Conservation (phyloP, 2,888 invertebrate genomes). For the Thera obeliscata region DNA sequence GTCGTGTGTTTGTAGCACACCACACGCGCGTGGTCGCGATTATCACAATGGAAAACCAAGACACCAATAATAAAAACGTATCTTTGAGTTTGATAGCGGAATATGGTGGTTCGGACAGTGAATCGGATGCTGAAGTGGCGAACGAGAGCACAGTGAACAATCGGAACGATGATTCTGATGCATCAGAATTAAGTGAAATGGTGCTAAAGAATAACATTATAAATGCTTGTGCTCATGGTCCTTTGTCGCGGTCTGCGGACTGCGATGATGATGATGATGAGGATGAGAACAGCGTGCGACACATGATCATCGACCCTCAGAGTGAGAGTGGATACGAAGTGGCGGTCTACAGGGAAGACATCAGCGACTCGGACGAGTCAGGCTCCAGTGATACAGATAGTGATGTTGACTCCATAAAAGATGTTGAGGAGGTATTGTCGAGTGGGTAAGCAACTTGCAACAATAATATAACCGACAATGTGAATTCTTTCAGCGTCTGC, state of each 20-base stretch:
- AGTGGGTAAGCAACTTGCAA: conserved; percentile 64
- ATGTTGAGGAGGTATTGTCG: conserved; percentile 71
- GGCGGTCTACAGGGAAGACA: conserved; percentile 72
- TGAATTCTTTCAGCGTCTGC: neutral
- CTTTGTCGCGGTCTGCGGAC: conserved; percentile 57
- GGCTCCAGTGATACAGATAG: conserved; percentile 73
- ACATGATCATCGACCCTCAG: conserved; percentile 78
- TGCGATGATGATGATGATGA: conserved; percentile 53
- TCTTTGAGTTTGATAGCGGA: conserved; percentile 77
- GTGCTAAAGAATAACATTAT: conserved; percentile 81
- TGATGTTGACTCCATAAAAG: conserved; percentile 76
- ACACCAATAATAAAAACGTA: conserved; percentile 77
- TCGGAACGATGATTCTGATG: conserved; percentile 71
- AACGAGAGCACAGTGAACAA: conserved; percentile 41
- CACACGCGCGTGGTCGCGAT: conserved; percentile 46
- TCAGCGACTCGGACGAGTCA: conserved; percentile 69
- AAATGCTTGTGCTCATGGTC: conserved; percentile 80
- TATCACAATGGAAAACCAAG: conserved; percentile 76
- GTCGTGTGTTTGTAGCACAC: conserved; percentile 31
- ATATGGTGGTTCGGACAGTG: conserved; percentile 77
- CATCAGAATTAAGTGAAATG: conserved; percentile 76
- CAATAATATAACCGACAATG: neutral
- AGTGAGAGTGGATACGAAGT: conserved; percentile 78
- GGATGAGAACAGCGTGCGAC: conserved; percentile 56
- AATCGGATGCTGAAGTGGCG: conserved; percentile 68